Evolutionary conservation across 2,888 invertebrate genomes (phyloP), one percentile per base, ranked within the genome.

Genomic region (Sisyra terminalis): DNA sequence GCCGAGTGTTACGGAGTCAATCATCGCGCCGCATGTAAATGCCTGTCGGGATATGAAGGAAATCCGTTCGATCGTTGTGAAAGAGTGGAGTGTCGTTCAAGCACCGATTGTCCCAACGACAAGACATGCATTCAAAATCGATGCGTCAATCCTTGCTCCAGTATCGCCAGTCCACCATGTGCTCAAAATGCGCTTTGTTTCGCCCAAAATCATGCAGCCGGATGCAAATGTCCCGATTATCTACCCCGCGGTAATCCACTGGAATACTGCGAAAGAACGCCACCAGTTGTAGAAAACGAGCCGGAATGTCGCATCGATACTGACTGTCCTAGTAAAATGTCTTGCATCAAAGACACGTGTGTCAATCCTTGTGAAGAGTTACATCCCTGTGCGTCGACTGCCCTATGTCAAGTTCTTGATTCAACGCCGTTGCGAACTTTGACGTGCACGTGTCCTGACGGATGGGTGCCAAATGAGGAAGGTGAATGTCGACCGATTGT

Each of bases 401-500:
- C 87, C 3, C 71, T 74, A 42, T 92, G 90, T 59, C 77, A 77
- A 45, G 88, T 89, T 9, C 68, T 87, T 11, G 85, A 90, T 54
- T 87, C 88, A 45, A 69, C 81, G 32, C 89, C 89, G 15, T 82
- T 89, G 42, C 68, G 88, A 49, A 89, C 89, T 3, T 78, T 90
- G 74, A 80, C 85, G 38, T 90, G 89, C 57, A 82, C 84, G 44
- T 89, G 89, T 53, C 85, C 87, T 0, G 81, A 83, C 51, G 82
- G 86, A 38, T 87, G 78, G 70, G 77, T 86, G 47, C 84, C 86
- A 0, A 79, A 86, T 53, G 69, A 78, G 50, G 75, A 75, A 51
- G 87, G 86, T 45, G 74, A 80, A 55, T 89, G 89, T 55, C 76
- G 73, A 54, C 75, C 80, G 44, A 75, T 81, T 24, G 64, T 78